These are phyloP conservation scores for Microplitis demolitor DNA, from an alignment of 1,140 invertebrate species.

Conservation along the genomic window DNA sequence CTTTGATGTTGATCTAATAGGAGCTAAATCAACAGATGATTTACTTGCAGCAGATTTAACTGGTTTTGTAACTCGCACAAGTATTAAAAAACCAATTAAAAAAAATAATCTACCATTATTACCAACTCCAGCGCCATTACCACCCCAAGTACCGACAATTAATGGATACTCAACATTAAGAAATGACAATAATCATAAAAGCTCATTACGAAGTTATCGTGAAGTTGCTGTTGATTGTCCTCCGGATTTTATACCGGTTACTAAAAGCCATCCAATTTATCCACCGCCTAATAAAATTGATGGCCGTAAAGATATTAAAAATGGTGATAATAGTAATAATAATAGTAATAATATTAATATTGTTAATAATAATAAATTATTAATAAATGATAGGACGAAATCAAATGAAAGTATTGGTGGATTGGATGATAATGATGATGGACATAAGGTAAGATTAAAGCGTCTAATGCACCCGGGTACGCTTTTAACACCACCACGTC, in stretches of 20 bases:
- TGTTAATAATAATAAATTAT: background rate
- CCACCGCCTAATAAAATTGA: conserved; percentile 60
- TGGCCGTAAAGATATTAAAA: background rate
- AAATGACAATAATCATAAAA: conserved; percentile 48
- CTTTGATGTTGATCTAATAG: conserved; percentile 46
- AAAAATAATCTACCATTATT: conserved; percentile 26
- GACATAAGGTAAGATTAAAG: no score
- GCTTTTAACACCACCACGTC: no score
- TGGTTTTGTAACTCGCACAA: conserved; percentile 13
- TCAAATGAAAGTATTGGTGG: no score
- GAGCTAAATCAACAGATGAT: conserved; percentile 60
- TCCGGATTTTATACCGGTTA: conserved; percentile 74
- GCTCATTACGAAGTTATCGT: conserved; percentile 52
- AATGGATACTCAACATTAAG: conserved; percentile 56
- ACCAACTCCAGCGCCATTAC: no score
- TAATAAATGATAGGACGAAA: no score
- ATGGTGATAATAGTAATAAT: background rate
- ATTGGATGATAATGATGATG: no score
- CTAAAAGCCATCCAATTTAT: conserved; percentile 76
- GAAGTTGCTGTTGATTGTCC: conserved; percentile 79
- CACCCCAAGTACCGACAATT: conserved; percentile 45
- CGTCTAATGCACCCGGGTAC: no score
- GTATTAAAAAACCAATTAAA: conserved; percentile 39
- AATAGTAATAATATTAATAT: background rate
- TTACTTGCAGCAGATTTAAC: conserved; percentile 49